Base-by-base conservation (phyloP, 2,113 vertebrate genomes). In the Diphyllodes magnificus region DNA sequence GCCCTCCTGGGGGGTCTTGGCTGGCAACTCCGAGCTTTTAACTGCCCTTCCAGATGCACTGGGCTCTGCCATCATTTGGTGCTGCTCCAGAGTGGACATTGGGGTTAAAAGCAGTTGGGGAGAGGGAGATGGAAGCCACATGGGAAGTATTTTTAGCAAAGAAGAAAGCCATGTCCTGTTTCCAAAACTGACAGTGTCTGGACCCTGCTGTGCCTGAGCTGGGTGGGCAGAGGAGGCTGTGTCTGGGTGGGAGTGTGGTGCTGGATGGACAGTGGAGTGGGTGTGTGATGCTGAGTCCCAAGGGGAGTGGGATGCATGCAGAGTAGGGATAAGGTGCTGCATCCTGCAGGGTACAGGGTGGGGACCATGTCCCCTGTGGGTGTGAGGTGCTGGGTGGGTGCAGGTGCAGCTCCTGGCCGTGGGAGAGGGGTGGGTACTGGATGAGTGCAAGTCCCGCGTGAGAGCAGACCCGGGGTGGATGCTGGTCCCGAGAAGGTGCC, bases 41-140 rank as follows among this genome's bases (percentile, higher is more conserved):
- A 0, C 45, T 42, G 13, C 40, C 0, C 0, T 40, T 24, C 13
- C 25, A 31, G 39, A 3, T 65, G 11, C 0, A 3, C 21, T 35
- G 70, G 25, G 30, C 30, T 85, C 40, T 81, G 33, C 63, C 10
- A 13, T 39, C 2, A 6, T 65, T 49, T 24, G 7, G 10, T 51
- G 77, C 65, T 53, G 66, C 35, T 65, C 27, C 3, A 20, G 56
- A 37, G 40, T 28, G 49, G 63, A 17, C 47, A 33, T 11, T 42
- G 40, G 2, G 13, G 18, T 60, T 69, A 40, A 49, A 78, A 45
- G 20, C 0, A 0, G 33, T 10, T 27, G 9, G 11, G n/a, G 50
- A 20, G 10, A 7, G 6, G 23, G 9, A 19, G 44, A 16, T 24
- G 20, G 42, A 70, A 25, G 30, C 40, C 15, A 23, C 10, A 13